phyloP scores from a whole-genome alignment of 1,140 invertebrate genomes.

The Bombus sibiricus region DNA sequence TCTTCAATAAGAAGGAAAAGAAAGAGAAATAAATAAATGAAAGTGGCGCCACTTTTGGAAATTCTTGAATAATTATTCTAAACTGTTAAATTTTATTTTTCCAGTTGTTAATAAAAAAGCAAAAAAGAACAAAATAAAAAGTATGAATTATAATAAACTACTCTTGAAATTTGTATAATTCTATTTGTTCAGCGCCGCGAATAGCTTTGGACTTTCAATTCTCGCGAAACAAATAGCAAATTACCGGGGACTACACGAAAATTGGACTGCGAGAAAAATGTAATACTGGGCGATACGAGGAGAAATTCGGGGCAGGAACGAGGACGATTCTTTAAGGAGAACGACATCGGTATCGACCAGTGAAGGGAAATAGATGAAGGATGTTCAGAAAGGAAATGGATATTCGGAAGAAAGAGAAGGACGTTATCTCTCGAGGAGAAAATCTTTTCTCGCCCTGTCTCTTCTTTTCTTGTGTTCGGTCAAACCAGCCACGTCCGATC shows the following conservation, averaged over 20 bases:
- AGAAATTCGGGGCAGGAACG: neutral
- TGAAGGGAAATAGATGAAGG: slow-evolving; percentile 7
- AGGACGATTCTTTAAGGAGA: neutral
- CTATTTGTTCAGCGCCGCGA: neutral
- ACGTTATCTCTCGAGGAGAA: slow-evolving; percentile 5
- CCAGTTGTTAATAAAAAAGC: neutral
- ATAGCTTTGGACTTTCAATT: neutral
- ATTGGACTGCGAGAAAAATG: neutral
- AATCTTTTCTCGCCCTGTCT: slow-evolving; percentile 8
- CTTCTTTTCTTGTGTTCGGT: neutral
- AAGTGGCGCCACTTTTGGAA: no score
- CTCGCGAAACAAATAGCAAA: slow-evolving; percentile 12
- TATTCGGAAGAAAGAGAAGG: neutral
- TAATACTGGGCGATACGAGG: neutral
- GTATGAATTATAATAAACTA: neutral
- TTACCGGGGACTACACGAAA: neutral
- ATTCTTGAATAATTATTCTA: no score
- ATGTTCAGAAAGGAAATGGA: slow-evolving; percentile 6
- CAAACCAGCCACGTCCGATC: slow-evolving; percentile 24
- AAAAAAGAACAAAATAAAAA: neutral
- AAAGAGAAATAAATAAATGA: no score
- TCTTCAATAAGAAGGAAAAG: no score
- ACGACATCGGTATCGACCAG: neutral
- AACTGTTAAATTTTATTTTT: no score
- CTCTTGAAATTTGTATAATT: neutral